Conservation (phyloP, 2,888 invertebrate genomes). For the Cataglyphis rosenhaueri region DNA sequence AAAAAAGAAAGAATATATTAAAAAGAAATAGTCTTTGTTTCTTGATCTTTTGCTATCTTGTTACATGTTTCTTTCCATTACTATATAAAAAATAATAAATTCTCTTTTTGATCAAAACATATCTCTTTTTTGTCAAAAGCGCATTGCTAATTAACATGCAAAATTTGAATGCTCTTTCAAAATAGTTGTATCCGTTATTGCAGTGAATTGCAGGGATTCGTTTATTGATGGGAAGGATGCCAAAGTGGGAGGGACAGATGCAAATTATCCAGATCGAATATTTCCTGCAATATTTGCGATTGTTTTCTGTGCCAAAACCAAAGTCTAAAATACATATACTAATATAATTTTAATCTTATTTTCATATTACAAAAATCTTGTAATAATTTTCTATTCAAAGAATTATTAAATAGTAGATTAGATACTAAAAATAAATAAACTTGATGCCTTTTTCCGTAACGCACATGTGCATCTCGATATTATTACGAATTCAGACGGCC, state of each 20-base stretch:
- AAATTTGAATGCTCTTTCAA: constrained; percentile 13
- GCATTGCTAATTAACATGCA: constrained; percentile 15
- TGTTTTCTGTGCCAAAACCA: constrained; percentile 58
- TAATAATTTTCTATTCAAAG: background rate
- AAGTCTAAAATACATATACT: background rate
- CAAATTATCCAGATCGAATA: constrained; percentile 59
- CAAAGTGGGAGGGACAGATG: constrained; percentile 28
- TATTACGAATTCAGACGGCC: constrained; percentile 72
- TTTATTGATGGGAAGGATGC: constrained; percentile 57
- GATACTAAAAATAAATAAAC: background rate
- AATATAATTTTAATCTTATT: constrained; percentile 18
- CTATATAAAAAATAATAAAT: background rate
- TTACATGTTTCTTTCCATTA: background rate
- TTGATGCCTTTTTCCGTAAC: background rate
- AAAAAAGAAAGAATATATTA: background rate
- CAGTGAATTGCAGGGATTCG: constrained; percentile 11
- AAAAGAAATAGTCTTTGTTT: background rate
- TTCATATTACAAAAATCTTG: background rate
- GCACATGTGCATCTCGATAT: constrained; percentile 42
- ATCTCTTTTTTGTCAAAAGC: background rate
- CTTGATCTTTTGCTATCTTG: background rate
- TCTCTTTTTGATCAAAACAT: background rate
- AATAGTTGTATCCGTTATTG: constrained; percentile 16
- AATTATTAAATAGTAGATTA: background rate
- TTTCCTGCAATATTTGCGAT: constrained; percentile 58